A percentile compares a stretch with the other conserved stretches of the same genome.
These are phyloP conservation scores for Mesodorylaimus sp. DNA, from an alignment of 2,888 invertebrate genomes.

Conservation along the genomic window DNA sequence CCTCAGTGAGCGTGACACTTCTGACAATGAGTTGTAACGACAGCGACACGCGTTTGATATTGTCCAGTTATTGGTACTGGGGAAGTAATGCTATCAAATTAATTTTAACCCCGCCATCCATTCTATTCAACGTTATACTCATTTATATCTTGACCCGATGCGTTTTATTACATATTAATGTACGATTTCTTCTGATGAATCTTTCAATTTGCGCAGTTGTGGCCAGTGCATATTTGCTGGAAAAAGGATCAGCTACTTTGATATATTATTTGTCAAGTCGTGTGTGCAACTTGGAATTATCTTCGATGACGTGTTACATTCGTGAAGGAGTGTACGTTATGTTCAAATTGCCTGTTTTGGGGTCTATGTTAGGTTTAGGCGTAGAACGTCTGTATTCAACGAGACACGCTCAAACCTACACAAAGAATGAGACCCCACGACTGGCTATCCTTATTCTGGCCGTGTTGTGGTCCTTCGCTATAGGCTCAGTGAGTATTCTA, in stretches of 20 bases:
- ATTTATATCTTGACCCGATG: neutral
- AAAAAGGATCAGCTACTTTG: neutral
- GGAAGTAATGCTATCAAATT: neutral
- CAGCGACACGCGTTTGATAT: neutral
- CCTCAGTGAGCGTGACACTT: no score
- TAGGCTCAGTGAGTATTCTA: neutral
- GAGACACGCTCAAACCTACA: neutral
- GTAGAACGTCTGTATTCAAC: slow-evolving; percentile 1
- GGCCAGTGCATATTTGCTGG: slow-evolving; percentile 2
- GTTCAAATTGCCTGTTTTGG: neutral
- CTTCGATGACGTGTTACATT: neutral
- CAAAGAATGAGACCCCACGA: neutral
- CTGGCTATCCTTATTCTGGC: neutral
- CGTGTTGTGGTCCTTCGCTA: neutral
- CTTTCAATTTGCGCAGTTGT: neutral
- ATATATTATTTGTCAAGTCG: neutral
- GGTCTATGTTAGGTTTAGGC: slow-evolving; percentile 1
- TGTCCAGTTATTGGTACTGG: neutral
- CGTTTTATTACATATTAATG: neutral
- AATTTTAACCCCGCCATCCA: neutral
- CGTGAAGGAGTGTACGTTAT: neutral
- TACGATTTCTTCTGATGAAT: neutral
- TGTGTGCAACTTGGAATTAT: no score
- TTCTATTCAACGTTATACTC: neutral
- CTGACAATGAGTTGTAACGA: neutral